A percentile compares a stretch with the other conserved stretches of the same genome.
These are phyloP conservation scores for Paramisgurnus dabryanus DNA, from an alignment of 2,113 vertebrate species.

Conservation along the genomic window DNA sequence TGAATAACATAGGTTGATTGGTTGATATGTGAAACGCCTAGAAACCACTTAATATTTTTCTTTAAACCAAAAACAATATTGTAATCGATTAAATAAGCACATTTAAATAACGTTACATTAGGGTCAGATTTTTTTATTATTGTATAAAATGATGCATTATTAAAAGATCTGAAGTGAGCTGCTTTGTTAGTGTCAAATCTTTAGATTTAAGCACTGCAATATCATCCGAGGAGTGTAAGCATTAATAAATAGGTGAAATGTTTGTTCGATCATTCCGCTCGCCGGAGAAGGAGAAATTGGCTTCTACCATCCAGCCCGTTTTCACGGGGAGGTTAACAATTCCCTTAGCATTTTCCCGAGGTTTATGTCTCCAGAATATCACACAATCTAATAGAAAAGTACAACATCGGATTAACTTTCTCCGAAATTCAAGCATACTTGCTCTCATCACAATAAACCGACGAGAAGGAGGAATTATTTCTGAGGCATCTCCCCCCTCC, in stretches of 20 bases:
- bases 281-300: conserved; percentile 67
- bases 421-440: background rate
- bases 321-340: conserved; percentile 67
- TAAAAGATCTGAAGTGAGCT: background rate
- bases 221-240: conserved; percentile 43
- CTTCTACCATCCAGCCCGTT: conserved; percentile 72
- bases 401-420: background rate
- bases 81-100: too few species aligned
- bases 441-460: background rate
- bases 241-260: conserved; percentile 58
- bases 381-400: background rate
- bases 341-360: conserved; percentile 36
- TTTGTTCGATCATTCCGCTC: conserved; percentile 70
- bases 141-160: background rate
- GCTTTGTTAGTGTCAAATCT: background rate
- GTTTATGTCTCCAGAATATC: conserved; percentile 4
- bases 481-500: conserved; percentile 75
- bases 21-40: too few species aligned
- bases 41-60: too few species aligned
- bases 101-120: too few species aligned
- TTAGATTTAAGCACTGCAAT: conserved; percentile 20
- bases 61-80: too few species aligned
- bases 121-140: background rate
- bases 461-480: conserved; percentile 42
- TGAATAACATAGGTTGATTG: too few species aligned